Base-by-base conservation (phyloP, 2,888 invertebrate genomes). In the Drosophila kuntzei region DNA sequence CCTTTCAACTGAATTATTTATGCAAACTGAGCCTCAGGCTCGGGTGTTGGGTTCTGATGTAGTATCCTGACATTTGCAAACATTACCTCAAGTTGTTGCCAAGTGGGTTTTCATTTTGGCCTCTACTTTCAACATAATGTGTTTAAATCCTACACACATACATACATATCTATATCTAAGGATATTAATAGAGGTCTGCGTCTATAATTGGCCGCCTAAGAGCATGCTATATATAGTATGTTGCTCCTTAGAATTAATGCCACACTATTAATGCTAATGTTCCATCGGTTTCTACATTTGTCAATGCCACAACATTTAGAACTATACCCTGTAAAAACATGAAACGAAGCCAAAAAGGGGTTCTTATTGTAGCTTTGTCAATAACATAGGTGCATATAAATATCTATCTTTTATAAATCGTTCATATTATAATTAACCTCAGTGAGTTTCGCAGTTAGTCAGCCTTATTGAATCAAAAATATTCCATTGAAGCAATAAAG, bases 1-100 rank as follows among this genome's bases (percentile, higher is more conserved):
- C 76, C 81, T 80, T 83, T 88, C 79, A 81, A 81, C 88, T 90
- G 79, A 86, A 89, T 90, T 90, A 90, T 90, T 88, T 89, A 89
- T 90, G 87, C 85, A 84, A 79, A 76, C 80, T 74, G 77, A 20
- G 63, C 9, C 32, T 22, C n/a, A n/a, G 39, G 27, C 16, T 7
- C 47, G 22, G 2, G 18, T 41, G 9, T 37, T 49, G 18, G 18
- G 47, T 41, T 14, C 29, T 18, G 18, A 47, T 32, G 47, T 18
- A 32, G 14, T 36, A 9, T 16, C 49, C 68, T 61, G 64, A 69
- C 79, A 80, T 78, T 84, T 79, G 79, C 76, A 80, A 80, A 80
- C 86, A 83, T 76, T 79, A 78, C 72, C 75, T 71, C 69, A 80
- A 71, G 84, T 78, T 74, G 59, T 74, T 77, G 79, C 75, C 78